Percentiles rank a stretch among this genome's conserved stretches.
Conservation (phyloP, 2,888 invertebrate species). For the Drosophila lutescens region DNA sequence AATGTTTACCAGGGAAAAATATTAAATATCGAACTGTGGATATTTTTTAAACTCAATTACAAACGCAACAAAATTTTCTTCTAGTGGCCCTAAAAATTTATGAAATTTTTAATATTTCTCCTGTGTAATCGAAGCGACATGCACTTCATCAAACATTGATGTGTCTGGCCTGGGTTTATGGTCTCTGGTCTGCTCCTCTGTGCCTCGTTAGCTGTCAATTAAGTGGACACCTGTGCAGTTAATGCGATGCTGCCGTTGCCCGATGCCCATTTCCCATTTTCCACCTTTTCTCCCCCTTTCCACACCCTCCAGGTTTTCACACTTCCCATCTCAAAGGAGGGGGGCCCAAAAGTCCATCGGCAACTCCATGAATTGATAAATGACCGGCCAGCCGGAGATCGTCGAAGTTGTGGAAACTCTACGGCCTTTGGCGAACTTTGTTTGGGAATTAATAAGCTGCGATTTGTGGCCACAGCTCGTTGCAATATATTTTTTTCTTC, state of each 20-base stretch:
- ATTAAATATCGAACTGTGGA: too few relatives aligned
- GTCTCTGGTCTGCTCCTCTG: conserved; percentile 49
- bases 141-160: conserved; percentile 63
- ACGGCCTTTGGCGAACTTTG: conserved; percentile 66
- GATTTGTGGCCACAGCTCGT: conserved; percentile 60
- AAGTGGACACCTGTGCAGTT: conserved; percentile 77
- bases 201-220: conserved; percentile 77
- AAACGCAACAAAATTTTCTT: not conserved
- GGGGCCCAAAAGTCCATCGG: conserved; percentile 28
- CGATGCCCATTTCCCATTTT: conserved; percentile 18
- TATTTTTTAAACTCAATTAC: too few relatives aligned
- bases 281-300: conserved; percentile 14
- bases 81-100: not conserved
- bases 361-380: conserved; percentile 67
- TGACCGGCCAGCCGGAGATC: conserved; percentile 67
- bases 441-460: conserved; percentile 74
- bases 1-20: too few relatives aligned
- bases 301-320: conserved; percentile 57
- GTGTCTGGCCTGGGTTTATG: conserved; percentile 30
- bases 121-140: conserved; percentile 23
- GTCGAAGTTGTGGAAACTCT: conserved; percentile 38
- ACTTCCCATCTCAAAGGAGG: conserved; percentile 47
- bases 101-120: not conserved
- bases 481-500: conserved; percentile 28
- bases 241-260: conserved; percentile 56